These are phyloP conservation scores for Epsilonema sp. DNA, from an alignment of 2,888 invertebrate species.

Conservation along the genomic window DNA sequence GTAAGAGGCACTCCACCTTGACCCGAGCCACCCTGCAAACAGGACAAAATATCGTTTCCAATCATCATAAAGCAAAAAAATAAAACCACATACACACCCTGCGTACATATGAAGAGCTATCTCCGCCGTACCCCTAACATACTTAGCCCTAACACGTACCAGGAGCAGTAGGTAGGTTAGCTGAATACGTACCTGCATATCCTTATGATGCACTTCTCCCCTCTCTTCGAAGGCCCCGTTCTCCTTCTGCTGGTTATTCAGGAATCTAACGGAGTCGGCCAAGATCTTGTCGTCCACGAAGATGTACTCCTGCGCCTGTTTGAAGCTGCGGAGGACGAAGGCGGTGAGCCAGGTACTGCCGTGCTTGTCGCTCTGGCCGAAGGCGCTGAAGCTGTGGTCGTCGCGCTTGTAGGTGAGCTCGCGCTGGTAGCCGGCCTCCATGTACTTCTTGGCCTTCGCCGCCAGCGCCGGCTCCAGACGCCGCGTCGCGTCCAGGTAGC, in stretches of 20 bases:
- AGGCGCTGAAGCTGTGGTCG: conserved; percentile 77
- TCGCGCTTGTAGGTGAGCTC: conserved; percentile 59
- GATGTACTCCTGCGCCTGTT: conserved; percentile 39
- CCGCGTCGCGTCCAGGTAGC: neutral
- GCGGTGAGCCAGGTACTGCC: conserved; percentile 70
- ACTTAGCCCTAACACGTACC: conserved; percentile 11
- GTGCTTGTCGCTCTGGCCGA: conserved; percentile 47
- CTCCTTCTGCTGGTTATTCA: conserved; percentile 46
- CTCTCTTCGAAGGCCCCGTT: conserved; percentile 57
- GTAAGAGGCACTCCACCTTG: conserved; percentile 53
- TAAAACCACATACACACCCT: conserved; percentile 1
- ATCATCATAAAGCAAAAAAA: conserved; percentile 4
- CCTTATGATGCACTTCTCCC: conserved; percentile 46
- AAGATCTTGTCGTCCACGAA: conserved; percentile 48
- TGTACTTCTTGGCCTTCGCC: no score
- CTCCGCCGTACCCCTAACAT: neutral
- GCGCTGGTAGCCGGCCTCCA: conserved; percentile 71
- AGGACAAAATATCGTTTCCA: conserved; percentile 6
- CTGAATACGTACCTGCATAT: no score
- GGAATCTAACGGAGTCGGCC: conserved; percentile 49
- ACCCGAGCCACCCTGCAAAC: conserved; percentile 41
- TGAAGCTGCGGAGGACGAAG: conserved; percentile 57
- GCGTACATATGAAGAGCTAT: neutral
- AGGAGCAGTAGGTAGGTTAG: no score
- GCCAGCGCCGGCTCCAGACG: no score